Conservation (phyloP, 2,888 invertebrate species). For the Conus canariensis region DNA sequence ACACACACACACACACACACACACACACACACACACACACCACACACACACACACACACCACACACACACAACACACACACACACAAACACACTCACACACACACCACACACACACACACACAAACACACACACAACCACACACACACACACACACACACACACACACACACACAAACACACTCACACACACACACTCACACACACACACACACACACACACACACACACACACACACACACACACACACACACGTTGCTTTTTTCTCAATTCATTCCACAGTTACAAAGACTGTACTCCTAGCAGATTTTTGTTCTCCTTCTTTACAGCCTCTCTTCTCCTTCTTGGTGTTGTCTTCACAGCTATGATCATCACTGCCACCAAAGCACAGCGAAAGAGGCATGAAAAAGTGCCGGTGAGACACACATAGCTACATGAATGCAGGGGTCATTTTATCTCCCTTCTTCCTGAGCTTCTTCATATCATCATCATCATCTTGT, state of each 20-base stretch:
- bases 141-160: too few species aligned
- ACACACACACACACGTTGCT: not conserved
- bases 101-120: not conserved
- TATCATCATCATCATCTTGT: not conserved
- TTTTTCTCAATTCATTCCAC: too few species aligned
- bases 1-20: constrained; percentile 11
- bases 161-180: too few species aligned
- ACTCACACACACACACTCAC: not conserved
- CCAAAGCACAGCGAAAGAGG: not conserved
- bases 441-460: too few species aligned
- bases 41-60: not conserved
- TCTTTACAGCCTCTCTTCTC: too few species aligned
- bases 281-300: too few species aligned
- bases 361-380: not conserved
- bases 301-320: too few species aligned
- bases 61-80: not conserved
- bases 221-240: too few species aligned
- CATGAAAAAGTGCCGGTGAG: not conserved
- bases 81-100: not conserved
- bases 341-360: not conserved
- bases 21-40: constrained; percentile 1
- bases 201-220: too few species aligned
- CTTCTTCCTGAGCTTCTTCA: too few species aligned
- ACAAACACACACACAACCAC: too few species aligned
- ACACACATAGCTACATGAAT: too few species aligned